These are phyloP conservation scores for Sebastes nivosus DNA, from an alignment of 2,797 vertebrate species.

Conservation along the genomic window DNA sequence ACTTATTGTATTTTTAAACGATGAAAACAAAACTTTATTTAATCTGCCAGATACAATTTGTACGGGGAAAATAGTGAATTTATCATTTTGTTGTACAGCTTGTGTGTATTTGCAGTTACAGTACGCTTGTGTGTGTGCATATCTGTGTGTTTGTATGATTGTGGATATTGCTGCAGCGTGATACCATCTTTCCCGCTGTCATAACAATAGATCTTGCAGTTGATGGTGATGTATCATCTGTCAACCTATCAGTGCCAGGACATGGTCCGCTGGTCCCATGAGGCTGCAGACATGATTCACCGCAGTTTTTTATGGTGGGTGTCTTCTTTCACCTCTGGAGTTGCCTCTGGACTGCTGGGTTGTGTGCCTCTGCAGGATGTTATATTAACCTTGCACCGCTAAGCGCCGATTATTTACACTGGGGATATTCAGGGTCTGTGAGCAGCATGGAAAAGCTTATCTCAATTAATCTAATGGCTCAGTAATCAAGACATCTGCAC, in stretches of 20 bases:
- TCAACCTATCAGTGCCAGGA: constrained; percentile 64
- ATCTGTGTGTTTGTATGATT: constrained; percentile 45
- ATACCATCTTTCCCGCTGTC: constrained; percentile 72
- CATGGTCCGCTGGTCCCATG: constrained; percentile 59
- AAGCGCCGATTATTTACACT: constrained; percentile 42
- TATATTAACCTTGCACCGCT: constrained; percentile 35
- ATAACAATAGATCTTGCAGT: constrained; percentile 69
- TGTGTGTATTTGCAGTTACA: constrained; percentile 29
- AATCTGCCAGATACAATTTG: constrained; percentile 25
- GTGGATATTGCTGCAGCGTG: constrained; percentile 66
- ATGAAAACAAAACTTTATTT: constrained; percentile 26
- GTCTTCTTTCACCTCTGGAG: constrained; percentile 53
- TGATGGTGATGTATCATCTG: constrained; percentile 74
- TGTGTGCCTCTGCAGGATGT: constrained; percentile 13
- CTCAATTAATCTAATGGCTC: constrained; percentile 71
- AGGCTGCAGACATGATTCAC: constrained; percentile 60
- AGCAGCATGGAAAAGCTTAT: constrained; percentile 58
- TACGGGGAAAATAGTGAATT: neutral
- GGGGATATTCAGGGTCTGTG: constrained; percentile 49
- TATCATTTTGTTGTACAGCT: constrained; percentile 11
- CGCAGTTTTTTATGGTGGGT: constrained; percentile 30
- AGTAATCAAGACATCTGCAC: constrained; percentile 68
- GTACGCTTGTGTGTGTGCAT: neutral
- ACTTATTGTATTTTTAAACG: constrained; percentile 21
- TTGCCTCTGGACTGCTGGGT: constrained; percentile 27